Evolutionary conservation across 2,797 vertebrate species (phyloP), one percentile per base, ranked within the genome.

Genomic region (Cuculus canorus): DNA sequence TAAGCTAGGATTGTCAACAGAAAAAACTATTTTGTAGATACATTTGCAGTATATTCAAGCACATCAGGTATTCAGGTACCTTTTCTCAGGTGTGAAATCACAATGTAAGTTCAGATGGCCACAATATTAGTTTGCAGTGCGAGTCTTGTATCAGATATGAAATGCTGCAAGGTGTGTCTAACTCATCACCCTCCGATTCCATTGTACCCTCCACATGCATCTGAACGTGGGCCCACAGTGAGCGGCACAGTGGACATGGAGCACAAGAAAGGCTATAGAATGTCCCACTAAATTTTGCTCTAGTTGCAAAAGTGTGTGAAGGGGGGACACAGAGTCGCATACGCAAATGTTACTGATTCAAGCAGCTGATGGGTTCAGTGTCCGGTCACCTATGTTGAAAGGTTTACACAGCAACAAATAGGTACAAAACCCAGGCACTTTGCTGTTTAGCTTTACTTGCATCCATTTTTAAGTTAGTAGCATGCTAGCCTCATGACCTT

Each of bases 181-280:
- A 32, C 32, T 90, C 23, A 11, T 48, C 15, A 53, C 11, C 1
- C 16, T 78, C n/a, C 25, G 63, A 1, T 48, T 56, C 43, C 19
- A 17, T 10, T 0, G 0, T 13, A 52, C 3, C 4, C 4, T 81
- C 30, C 27, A 59, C 5, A 10, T 9, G 25, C 59, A 5, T n/a
- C 28, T 70, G 45, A 81, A 65, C 45, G 21, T 15, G 68, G 22
- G 10, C 13, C 75, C 35, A 65, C 23, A 65, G 18, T 30, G 11
- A 72, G 30, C 11, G n/a, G 18, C 27, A 60, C 22, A 32, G 9
- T 9, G 27, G 68, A 28, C 27, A 23, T 0, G 1, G 30, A 71
- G 17, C 9, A 41, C 12, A 10, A 91, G 9, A 24, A 73, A 75
- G 22, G 17, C 17, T 39, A 52, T 25, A 43, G 17, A 41, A 60